A percentile compares a stretch with the other conserved stretches of the same genome.
Conservation (phyloP, 2,888 invertebrate species). For the Hanleya hanleyi region DNA sequence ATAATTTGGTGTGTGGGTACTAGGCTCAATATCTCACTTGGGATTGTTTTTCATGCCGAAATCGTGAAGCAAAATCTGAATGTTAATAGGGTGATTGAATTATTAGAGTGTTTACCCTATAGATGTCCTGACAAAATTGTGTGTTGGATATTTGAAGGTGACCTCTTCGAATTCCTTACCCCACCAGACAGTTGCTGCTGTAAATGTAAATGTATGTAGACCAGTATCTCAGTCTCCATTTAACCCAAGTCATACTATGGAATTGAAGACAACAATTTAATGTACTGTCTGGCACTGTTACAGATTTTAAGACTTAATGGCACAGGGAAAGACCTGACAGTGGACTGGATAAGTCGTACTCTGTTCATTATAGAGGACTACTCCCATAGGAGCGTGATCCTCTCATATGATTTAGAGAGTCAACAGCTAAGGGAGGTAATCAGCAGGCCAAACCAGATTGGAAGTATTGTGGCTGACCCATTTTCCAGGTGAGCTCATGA, state of each 20-base stretch:
- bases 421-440: conserved; percentile 47
- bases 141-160: too few relatives aligned
- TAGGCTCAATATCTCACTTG: too few relatives aligned
- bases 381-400: conserved; percentile 73
- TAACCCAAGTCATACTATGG: neutral
- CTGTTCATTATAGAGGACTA: conserved; percentile 86
- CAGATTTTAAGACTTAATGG: conserved; percentile 54
- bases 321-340: conserved; percentile 80
- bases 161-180: too few relatives aligned
- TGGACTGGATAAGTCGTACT: conserved; percentile 91
- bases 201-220: too few relatives aligned
- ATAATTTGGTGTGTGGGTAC: too few relatives aligned
- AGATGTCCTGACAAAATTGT: too few relatives aligned
- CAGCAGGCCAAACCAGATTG: conserved; percentile 75
- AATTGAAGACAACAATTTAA: neutral
- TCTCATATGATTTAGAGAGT: conserved; percentile 63
- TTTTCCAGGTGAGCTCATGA: conserved; percentile 82
- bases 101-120: too few relatives aligned
- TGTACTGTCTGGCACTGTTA: conserved; percentile 6
- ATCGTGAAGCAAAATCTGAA: too few relatives aligned
- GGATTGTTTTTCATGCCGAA: too few relatives aligned
- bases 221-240: too few relatives aligned
- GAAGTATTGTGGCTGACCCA: conserved; percentile 84
- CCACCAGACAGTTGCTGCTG: too few relatives aligned
- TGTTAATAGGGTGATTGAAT: too few relatives aligned